Evolutionary conservation across 92 coral and sea anemone species (phyloP).

Genomic region (Isaurus tuberculatus): DNA sequence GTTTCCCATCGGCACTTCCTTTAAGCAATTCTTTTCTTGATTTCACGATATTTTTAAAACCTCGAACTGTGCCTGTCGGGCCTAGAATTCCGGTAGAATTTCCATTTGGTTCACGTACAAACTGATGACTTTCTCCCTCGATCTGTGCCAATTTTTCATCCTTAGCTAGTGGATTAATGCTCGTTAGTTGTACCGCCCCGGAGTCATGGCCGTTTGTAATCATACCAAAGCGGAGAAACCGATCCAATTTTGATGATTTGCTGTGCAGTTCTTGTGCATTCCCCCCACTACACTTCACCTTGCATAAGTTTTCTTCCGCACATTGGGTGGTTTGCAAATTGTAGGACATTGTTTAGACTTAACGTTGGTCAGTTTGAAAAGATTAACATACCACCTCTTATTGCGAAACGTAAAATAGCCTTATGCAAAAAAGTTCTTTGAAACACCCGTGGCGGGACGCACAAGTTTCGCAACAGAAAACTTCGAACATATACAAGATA

Average conservation of each 20-base stretch:
- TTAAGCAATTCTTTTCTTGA: slow-evolving; percentile 68
- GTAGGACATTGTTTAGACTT: slow-evolving; percentile 47
- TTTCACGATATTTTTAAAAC: slow-evolving; percentile 89
- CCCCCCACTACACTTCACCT: background rate
- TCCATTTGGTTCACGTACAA: background rate
- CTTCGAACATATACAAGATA: background rate
- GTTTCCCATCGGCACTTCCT: slow-evolving; percentile 40
- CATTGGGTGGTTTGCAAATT: background rate
- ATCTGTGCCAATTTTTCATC: slow-evolving; percentile 14
- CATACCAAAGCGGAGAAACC: slow-evolving; percentile 22
- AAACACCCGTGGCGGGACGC: background rate
- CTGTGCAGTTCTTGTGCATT: background rate
- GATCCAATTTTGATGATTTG: background rate
- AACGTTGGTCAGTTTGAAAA: background rate
- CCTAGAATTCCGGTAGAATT: slow-evolving; percentile 67
- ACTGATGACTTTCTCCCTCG: background rate
- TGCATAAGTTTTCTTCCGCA: background rate
- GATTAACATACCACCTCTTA: slow-evolving; percentile 34
- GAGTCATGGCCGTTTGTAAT: slow-evolving; percentile 3
- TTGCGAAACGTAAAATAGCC: slow-evolving; percentile 19
- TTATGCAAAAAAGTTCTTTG: background rate
- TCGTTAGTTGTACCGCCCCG: slow-evolving; percentile 1
- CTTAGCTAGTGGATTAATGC: slow-evolving; percentile 17
- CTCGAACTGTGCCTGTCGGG: slow-evolving; percentile 94
- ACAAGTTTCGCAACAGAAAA: background rate